Evolutionary conservation across 1,140 invertebrate species (phyloP).

Genomic region (Drosophila sp.): DNA sequence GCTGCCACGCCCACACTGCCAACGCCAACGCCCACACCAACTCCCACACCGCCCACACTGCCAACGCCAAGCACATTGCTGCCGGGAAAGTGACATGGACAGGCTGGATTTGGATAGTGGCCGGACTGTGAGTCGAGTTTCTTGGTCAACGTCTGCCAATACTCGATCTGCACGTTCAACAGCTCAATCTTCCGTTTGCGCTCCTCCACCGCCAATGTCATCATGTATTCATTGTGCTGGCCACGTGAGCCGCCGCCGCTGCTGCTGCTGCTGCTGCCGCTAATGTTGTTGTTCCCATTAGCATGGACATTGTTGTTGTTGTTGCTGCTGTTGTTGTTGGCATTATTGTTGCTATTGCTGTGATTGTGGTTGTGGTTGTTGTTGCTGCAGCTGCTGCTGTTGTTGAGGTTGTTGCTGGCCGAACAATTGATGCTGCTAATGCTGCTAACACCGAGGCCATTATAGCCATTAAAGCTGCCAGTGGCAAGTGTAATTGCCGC

Average conservation of each 20-base stretch:
- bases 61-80: constrained; percentile 12
- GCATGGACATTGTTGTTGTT: constrained; percentile 27
- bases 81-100: constrained; percentile 73
- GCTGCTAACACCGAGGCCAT: constrained; percentile 58
- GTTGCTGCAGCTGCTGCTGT: constrained; percentile 7
- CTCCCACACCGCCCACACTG: background rate
- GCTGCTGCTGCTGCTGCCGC: constrained; percentile 12
- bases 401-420: background rate
- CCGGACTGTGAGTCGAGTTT: constrained; percentile 71
- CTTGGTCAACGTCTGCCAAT: constrained; percentile 80
- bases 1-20: constrained; percentile 24
- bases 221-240: constrained; percentile 72
- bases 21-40: constrained; percentile 8
- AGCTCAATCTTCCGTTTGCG: constrained; percentile 76
- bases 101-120: constrained; percentile 71
- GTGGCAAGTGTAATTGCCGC: constrained; percentile 55
- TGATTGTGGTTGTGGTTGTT: constrained; percentile 41
- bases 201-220: constrained; percentile 76
- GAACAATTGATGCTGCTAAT: constrained; percentile 46
- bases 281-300: constrained; percentile 25
- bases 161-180: constrained; percentile 80
- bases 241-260: constrained; percentile 19
- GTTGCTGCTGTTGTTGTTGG: constrained; percentile 13
- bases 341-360: constrained; percentile 29
- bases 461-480: constrained; percentile 69